Base-by-base conservation (phyloP, 2,113 vertebrate species). In the Pimephales promelas region DNA sequence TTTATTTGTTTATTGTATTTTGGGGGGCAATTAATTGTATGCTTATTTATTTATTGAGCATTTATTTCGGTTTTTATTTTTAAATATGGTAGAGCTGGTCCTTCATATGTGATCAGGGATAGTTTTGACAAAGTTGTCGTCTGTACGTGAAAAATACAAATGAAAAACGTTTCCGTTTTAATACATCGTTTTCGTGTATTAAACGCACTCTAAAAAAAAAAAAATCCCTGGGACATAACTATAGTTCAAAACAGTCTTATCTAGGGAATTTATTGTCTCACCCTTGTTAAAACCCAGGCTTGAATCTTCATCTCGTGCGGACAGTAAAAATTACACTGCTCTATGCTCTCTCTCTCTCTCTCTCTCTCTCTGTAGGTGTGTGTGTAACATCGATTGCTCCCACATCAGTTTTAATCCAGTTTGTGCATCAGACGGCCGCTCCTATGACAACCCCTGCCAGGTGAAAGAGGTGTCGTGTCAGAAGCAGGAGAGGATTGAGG, bases 381-480 rank as follows among this genome's bases (percentile, higher is more conserved):
- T 99, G 86, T 99, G 98, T 93, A 99, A 99, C 95, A 99, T 99
- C 66, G 98, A 99, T 95, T 99, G 98, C 88, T 97, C 98, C 85
- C 97, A 98, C 93, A 99, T 97, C 93, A 99, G 97, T 94, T 99
- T 98, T 95, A 99, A 99, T 94, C 98, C 97, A 82, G 98, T 99
- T 90, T 99, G 98, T 88, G 98, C 98, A 92, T 99, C 98, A 10
- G 97, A 99, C 81, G 98, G 98, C 86, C 98, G 95, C 90, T 99
- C 98, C 90, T 99, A 99, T 87, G 98, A 99, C 95, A 99, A 99
- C 94, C 98, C 98, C 85, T 99, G 98, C 94, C 98, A 99, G 93
- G 98, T 99, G 95, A 99, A 99, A 94, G 98, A 99, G 93, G 98
- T 96, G 5, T 99, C 98, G 52, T 99, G 98, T 94, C 97, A 99